Conservation (phyloP, 2,113 vertebrate species). For the Syngnathus typhle region DNA sequence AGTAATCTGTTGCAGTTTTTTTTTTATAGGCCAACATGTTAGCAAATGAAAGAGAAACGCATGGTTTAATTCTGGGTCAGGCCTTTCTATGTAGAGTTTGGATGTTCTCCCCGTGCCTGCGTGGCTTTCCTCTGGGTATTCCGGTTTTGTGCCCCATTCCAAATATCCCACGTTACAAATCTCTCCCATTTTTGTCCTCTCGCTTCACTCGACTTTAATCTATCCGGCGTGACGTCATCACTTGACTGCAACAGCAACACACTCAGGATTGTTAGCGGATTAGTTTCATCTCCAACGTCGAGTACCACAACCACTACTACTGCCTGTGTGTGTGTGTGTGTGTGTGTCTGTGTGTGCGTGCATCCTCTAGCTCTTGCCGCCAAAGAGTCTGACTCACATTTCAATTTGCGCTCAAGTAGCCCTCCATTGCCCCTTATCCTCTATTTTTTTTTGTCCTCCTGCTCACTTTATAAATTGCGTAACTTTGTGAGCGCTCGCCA, state of each 20-base stretch:
- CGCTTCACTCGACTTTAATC: background rate
- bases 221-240: background rate
- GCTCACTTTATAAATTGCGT: background rate
- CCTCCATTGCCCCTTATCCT: background rate
- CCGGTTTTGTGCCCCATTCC: too few relatives aligned
- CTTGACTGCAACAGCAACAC: background rate
- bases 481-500: background rate
- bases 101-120: too few relatives aligned
- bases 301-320: background rate
- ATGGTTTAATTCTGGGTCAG: too few relatives aligned
- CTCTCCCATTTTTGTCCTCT: too few relatives aligned
- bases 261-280: background rate
- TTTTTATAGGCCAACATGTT: background rate
- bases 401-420: background rate
- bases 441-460: background rate
- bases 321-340: slow-evolving; percentile 23
- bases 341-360: slow-evolving; percentile 39
- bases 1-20: background rate
- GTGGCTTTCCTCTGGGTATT: too few relatives aligned
- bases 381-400: background rate
- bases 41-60: background rate
- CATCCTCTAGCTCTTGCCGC: slow-evolving; percentile 1
- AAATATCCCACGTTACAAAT: too few relatives aligned
- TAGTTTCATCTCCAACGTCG: background rate
- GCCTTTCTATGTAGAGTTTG: too few relatives aligned